phyloP scores from a whole-genome alignment of 2,113 vertebrate species.

The Dicentrarchus labrax region DNA sequence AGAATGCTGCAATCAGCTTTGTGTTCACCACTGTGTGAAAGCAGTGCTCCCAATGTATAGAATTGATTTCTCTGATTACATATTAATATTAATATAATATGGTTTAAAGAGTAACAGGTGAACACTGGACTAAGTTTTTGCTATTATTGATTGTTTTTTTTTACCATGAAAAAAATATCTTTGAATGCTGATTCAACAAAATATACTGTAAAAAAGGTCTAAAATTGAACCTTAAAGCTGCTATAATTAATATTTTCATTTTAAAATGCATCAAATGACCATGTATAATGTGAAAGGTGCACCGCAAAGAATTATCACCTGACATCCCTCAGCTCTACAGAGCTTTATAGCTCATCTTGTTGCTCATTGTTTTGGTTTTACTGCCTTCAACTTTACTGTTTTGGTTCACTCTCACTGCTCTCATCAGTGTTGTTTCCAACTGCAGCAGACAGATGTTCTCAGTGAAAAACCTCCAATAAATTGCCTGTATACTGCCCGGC shows the following conservation, averaged over 20 bases:
- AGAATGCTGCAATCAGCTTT: conserved; percentile 18
- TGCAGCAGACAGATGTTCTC: no score
- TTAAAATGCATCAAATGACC: neutral
- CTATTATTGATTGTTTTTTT: no score
- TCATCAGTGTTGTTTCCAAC: no score
- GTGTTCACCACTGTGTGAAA: neutral
- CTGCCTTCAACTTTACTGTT: neutral
- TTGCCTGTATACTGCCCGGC: no score
- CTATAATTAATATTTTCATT: neutral
- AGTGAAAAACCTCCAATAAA: no score
- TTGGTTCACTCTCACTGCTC: no score
- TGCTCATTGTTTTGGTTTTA: neutral
- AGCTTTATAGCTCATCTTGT: neutral
- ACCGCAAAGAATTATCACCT: neutral
- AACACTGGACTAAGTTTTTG: no score
- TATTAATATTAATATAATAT: neutral
- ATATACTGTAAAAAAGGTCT: neutral
- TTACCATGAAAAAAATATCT: no score
- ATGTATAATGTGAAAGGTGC: neutral
- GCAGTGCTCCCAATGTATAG: neutral
- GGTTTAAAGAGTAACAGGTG: neutral
- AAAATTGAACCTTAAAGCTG: neutral
- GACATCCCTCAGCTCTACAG: neutral
- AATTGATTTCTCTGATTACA: neutral
- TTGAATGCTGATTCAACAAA: no score